Base-by-base conservation (phyloP, 2,888 invertebrate genomes). In the Parnassius apollo region DNA sequence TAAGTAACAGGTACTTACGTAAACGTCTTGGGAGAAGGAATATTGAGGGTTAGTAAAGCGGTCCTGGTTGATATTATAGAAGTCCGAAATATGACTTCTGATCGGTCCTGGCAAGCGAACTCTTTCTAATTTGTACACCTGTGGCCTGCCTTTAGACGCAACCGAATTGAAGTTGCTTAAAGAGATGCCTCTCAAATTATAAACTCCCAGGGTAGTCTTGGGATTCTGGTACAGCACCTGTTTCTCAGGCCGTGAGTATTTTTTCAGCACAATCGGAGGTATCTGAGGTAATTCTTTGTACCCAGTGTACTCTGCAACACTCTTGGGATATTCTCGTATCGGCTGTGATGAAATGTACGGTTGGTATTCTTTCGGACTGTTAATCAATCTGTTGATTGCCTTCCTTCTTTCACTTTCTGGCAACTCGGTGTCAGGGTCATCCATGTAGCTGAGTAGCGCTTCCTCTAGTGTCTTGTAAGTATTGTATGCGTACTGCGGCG, bases 391-490 rank as follows among this genome's bases (percentile, higher is more conserved):
- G 0, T 75, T 65, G 2, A 83, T 64, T 0, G 83, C 86, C 67
- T 74, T 79, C 0, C 71, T 72, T 64, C 74, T 78, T 52, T 91
- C 91, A 0, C 70, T 58, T 9, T 86, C 80, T 0, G 92, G 88
- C 8, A 91, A 70, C 61, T 86, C 85, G 0, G 91, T 91, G 65
- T 92, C 89, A 0, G 86, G 83, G 53, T 91, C 89, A 22, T 88
- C 79, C 0, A 87, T 61, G 68, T 83, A 90, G 1, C 78, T 82
- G 11, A 88, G 48, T 0, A 91, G 65, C 0, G 88, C 90, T 0
- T 89, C 88, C 25, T 88, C 86, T 7, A 90, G 60, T 22, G 68
- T 85, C 25, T 76, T 82, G 74, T 84, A 89, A 0, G 86, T 87
- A 25, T 78, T 77, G 77, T 86, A 89, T 0, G 91, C 91, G 62